Evolutionary conservation across 2,797 vertebrate genomes (phyloP).

Genomic region (Gastrophryne carolinensis): DNA sequence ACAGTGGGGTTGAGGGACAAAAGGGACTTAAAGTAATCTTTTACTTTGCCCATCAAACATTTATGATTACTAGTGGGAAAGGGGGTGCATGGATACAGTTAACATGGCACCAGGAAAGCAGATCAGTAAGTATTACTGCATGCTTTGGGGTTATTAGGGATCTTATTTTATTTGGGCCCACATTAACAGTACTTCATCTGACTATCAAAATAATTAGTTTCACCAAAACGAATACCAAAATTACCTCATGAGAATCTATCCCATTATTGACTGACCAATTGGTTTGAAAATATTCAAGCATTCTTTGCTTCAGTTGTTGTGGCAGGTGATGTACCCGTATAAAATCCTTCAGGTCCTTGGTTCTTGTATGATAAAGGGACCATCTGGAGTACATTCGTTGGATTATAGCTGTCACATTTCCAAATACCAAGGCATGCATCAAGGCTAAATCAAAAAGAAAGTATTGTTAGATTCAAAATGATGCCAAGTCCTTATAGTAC

Average conservation of each 20-base stretch:
- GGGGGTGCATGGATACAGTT: too few relatives aligned
- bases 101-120: too few relatives aligned
- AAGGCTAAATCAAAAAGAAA: conserved; percentile 69
- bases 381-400: conserved; percentile 97
- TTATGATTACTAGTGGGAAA: too few relatives aligned
- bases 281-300: conserved; percentile 92
- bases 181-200: too few relatives aligned
- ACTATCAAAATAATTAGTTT: too few relatives aligned
- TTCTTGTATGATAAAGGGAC: conserved; percentile 96
- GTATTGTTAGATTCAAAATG: background rate
- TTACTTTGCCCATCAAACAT: too few relatives aligned
- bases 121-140: too few relatives aligned
- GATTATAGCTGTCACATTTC: conserved; percentile 97
- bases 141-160: too few relatives aligned
- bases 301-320: conserved; percentile 92
- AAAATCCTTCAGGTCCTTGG: conserved; percentile 96
- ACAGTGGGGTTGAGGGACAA: too few relatives aligned
- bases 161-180: too few relatives aligned
- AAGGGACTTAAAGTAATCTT: too few relatives aligned
- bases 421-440: conserved; percentile 97
- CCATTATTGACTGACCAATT: conserved; percentile 79
- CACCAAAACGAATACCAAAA: background rate
- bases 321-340: conserved; percentile 95
- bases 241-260: conserved; percentile 80
- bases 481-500: background rate